phyloP scores from a whole-genome alignment of 2,113 vertebrate species.

The Raja brachyura region DNA sequence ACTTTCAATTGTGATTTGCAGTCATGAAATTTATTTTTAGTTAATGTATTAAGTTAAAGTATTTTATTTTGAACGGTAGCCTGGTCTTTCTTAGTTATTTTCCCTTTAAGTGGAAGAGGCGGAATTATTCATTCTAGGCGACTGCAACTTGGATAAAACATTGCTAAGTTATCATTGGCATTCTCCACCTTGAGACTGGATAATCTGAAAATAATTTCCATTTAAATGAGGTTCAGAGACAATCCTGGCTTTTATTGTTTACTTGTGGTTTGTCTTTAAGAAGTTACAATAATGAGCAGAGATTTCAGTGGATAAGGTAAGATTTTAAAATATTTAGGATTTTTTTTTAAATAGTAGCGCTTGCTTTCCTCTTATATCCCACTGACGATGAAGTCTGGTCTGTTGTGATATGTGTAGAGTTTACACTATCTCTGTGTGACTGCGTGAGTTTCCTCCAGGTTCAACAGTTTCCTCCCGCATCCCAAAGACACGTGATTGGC shows the following conservation, averaged over 20 bases:
- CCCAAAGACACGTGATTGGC: too few relatives aligned
- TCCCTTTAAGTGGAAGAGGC: neutral
- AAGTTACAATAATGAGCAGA: neutral
- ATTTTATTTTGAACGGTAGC: neutral
- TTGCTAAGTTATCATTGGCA: neutral
- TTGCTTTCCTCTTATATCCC: neutral
- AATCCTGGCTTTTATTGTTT: neutral
- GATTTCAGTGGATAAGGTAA: neutral
- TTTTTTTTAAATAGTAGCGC: neutral
- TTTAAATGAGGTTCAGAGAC: neutral
- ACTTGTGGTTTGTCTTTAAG: neutral
- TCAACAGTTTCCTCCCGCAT: too few relatives aligned
- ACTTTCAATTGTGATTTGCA: neutral
- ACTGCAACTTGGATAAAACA: neutral
- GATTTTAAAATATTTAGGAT: neutral
- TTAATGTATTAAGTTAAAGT: neutral
- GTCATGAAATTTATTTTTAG: neutral
- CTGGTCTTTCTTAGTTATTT: neutral
- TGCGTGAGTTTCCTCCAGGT: too few relatives aligned
- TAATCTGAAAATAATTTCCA: neutral
- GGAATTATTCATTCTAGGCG: neutral
- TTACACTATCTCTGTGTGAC: too few relatives aligned
- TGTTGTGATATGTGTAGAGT: too few relatives aligned
- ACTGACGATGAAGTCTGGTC: too few relatives aligned
- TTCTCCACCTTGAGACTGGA: neutral